Evolutionary conservation across 2,888 invertebrate genomes (phyloP).

Genomic region (Ormia ochracea): DNA sequence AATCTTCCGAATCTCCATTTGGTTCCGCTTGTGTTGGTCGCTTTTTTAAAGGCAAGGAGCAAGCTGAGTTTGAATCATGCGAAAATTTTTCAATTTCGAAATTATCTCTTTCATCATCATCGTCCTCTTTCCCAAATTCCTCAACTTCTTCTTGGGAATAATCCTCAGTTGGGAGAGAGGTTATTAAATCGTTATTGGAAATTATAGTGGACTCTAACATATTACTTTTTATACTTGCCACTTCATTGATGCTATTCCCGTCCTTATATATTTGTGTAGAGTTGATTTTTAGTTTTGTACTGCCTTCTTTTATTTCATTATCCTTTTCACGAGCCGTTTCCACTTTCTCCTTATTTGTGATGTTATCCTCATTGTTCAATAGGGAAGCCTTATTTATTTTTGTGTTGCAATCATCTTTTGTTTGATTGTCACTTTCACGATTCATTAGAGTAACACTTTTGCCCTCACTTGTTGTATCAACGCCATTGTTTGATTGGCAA

Average conservation of each 20-base stretch:
- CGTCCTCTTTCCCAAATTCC: background rate
- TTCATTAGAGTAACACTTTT: background rate
- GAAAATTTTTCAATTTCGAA: slow-evolving; percentile 46
- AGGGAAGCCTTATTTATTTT: background rate
- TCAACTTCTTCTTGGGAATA: background rate
- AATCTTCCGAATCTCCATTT: slow-evolving; percentile 28
- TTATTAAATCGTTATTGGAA: background rate
- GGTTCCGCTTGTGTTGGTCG: slow-evolving; percentile 39
- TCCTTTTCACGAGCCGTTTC: slow-evolving; percentile 19
- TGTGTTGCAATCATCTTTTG: background rate
- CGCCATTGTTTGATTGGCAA: background rate
- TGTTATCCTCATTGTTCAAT: background rate
- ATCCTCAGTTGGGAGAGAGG: background rate
- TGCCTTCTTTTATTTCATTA: background rate
- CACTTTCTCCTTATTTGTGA: background rate
- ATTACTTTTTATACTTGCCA: background rate
- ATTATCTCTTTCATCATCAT: background rate
- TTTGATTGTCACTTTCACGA: slow-evolving; percentile 3
- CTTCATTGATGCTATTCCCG: background rate
- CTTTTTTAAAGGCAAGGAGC: slow-evolving; percentile 46
- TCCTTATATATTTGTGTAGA: background rate
- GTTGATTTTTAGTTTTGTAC: background rate
- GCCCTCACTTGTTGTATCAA: background rate
- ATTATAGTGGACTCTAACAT: background rate
- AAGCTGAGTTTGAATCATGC: slow-evolving; percentile 49